A percentile compares a stretch with the other conserved stretches of the same genome.
These are phyloP conservation scores for Neoaliturus tenellus DNA, from an alignment of 2,888 invertebrate genomes.

Conservation along the genomic window DNA sequence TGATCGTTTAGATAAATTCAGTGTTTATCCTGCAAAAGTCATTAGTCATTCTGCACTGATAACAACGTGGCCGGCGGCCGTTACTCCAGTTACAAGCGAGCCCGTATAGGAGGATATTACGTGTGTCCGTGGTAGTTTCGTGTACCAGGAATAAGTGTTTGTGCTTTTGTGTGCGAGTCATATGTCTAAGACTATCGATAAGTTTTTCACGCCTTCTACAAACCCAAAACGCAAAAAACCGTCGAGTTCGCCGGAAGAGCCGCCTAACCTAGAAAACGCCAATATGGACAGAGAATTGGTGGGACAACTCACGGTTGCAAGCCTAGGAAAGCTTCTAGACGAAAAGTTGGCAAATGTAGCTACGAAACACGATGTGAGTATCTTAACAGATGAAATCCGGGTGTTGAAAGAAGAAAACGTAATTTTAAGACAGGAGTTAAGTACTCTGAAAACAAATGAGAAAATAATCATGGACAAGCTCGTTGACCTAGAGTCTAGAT, in stretches of 20 bases:
- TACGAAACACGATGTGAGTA: background rate
- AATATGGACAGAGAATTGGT: background rate
- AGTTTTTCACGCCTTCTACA: background rate
- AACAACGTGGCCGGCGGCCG: no score
- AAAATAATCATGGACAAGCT: background rate
- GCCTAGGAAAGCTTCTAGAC: background rate
- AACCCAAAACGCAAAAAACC: background rate
- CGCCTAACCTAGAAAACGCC: background rate
- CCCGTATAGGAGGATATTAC: no score
- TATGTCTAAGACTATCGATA: background rate
- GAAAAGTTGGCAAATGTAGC: background rate
- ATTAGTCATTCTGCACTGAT: no score
- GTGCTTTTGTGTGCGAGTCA: no score
- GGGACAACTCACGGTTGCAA: background rate
- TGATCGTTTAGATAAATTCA: no score
- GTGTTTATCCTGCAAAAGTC: no score
- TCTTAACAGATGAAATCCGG: background rate
- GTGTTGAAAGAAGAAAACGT: background rate
- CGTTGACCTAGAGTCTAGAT: conserved; percentile 23
- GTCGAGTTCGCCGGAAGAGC: background rate
- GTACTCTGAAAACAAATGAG: background rate
- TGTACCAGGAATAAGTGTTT: no score
- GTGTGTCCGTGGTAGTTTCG: no score
- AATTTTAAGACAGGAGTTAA: background rate
- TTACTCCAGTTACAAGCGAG: no score